A percentile compares a stretch with the other conserved stretches of the same genome.
Conservation (phyloP, 2,888 invertebrate genomes). For the Lepidocyrtinus sp. region DNA sequence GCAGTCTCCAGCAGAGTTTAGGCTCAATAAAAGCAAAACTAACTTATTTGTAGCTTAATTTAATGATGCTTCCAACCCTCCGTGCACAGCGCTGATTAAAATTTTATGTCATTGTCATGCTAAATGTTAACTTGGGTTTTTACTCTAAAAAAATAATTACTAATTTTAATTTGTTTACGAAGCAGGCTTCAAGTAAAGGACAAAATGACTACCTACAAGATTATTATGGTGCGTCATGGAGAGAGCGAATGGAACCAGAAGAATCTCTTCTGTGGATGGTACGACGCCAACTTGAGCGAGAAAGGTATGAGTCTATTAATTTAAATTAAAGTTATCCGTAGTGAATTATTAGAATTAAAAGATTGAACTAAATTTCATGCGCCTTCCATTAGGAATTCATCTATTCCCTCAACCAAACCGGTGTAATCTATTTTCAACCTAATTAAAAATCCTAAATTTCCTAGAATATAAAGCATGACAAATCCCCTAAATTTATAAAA, state of each 20-base stretch:
- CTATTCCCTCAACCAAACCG: conserved; percentile 70
- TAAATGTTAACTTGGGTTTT: background rate
- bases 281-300: conserved; percentile 80
- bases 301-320: conserved; percentile 77
- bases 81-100: background rate
- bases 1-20: background rate
- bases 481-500: background rate
- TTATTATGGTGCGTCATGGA: conserved; percentile 84
- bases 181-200: background rate
- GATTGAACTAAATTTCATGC: background rate
- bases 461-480: background rate
- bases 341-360: too few relatives aligned
- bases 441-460: background rate
- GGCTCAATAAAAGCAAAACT: background rate
- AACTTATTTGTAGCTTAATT: background rate
- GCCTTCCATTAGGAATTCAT: conserved; percentile 73
- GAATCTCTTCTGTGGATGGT: conserved; percentile 84
- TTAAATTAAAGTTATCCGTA: too few relatives aligned
- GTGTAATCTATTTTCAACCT: conserved; percentile 80
- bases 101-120: background rate
- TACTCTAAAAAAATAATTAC: background rate
- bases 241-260: conserved; percentile 84
- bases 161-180: background rate
- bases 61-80: too few relatives aligned
- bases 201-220: conserved; percentile 70